Conservation (phyloP, 2,888 invertebrate genomes). For the Leucophenga montana region DNA sequence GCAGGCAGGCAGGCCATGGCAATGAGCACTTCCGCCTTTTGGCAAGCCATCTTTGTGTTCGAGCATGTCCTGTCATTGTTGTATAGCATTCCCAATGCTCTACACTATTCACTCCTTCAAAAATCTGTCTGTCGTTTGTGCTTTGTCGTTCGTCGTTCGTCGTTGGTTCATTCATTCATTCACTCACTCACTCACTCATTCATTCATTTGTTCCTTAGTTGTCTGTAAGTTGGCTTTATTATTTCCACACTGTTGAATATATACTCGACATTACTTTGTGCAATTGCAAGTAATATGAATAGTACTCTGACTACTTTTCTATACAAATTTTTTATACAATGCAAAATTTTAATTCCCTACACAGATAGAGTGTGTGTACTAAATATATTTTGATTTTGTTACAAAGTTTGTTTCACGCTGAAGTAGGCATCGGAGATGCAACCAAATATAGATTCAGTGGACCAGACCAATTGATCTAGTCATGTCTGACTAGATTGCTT, state of each 20-base stretch:
- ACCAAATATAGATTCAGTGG: too few relatives aligned
- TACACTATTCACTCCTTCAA: neutral
- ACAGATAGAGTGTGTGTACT: too few relatives aligned
- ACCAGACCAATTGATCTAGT: too few relatives aligned
- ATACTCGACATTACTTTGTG: slow-evolving; percentile 32
- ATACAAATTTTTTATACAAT: too few relatives aligned
- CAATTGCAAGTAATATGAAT: neutral
- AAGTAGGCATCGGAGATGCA: too few relatives aligned
- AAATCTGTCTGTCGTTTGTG: slow-evolving; percentile 37
- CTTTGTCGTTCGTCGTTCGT: slow-evolving; percentile 42
- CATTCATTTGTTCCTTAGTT: slow-evolving; percentile 38
- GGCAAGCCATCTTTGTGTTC: slow-evolving; percentile 38
- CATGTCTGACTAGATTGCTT: too few relatives aligned
- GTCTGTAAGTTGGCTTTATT: slow-evolving; percentile 66
- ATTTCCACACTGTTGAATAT: slow-evolving; percentile 66
- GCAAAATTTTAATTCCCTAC: too few relatives aligned
- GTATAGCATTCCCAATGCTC: neutral
- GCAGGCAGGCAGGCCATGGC: slow-evolving; percentile 35
- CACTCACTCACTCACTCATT: too few relatives aligned
- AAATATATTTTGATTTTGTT: too few relatives aligned
- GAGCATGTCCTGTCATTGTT: neutral
- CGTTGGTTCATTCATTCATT: slow-evolving; percentile 53
- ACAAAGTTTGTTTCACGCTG: too few relatives aligned
- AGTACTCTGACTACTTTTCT: neutral
- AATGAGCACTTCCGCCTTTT: slow-evolving; percentile 61